A percentile compares a stretch with the other conserved stretches of the same genome.
Evolutionary conservation across 2,888 invertebrate genomes (phyloP).

Genomic region (Melanotus villosus): DNA sequence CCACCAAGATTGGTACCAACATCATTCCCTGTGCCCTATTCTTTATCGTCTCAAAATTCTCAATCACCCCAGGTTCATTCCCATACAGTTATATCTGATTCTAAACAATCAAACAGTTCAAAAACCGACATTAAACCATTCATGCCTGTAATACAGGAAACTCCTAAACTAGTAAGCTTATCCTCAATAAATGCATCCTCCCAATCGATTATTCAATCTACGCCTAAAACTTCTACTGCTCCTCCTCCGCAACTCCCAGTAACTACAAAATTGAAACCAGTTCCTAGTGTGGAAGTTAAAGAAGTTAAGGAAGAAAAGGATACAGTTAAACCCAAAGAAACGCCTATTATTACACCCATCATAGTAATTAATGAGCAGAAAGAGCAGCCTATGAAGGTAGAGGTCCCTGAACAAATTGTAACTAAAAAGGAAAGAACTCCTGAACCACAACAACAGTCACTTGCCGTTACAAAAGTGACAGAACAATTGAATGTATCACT

Average conservation of each 20-base stretch:
- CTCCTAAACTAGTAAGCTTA: constrained; percentile 55
- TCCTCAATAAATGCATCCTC: constrained; percentile 41
- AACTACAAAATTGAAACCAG: not conserved
- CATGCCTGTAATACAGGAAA: constrained; percentile 62
- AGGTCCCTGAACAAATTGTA: not conserved
- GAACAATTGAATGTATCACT: constrained; percentile 60
- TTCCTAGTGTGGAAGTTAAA: not conserved
- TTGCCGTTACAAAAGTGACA: constrained; percentile 61
- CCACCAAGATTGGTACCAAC: constrained; percentile 49
- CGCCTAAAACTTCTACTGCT: not conserved
- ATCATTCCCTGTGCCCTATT: constrained; percentile 25
- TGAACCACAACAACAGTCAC: constrained; percentile 36
- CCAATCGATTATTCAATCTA: constrained; percentile 31
- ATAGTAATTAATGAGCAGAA: no score
- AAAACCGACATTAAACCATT: constrained; percentile 49
- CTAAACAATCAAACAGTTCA: constrained; percentile 23
- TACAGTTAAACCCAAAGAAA: not conserved
- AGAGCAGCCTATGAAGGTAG: no score
- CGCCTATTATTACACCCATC: not conserved
- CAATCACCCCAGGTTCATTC: not conserved
- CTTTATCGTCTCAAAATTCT: constrained; percentile 17
- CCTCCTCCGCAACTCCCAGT: no score
- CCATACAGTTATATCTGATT: constrained; percentile 24
- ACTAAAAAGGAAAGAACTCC: constrained; percentile 12
- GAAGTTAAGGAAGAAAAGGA: not conserved